These are phyloP conservation scores for Hystrix cristata DNA, from an alignment of 2,113 vertebrate genomes.

Conservation along the genomic window DNA sequence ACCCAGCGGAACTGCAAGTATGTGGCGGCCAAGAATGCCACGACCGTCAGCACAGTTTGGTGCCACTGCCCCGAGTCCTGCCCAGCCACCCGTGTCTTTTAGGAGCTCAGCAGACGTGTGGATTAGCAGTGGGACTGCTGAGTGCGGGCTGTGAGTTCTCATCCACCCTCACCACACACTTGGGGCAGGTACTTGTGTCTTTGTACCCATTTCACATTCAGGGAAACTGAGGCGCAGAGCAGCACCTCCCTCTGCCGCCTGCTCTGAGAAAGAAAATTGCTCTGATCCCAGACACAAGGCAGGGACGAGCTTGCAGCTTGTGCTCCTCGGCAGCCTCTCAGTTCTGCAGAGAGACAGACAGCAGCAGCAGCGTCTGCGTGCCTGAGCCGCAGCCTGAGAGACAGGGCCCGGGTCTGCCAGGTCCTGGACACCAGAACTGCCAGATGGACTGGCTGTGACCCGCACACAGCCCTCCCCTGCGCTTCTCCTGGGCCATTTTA, in stretches of 20 bases:
- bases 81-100: not conserved
- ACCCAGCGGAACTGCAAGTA: not conserved
- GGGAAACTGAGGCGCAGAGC: not conserved
- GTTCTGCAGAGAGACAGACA: not conserved
- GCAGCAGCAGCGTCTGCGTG: fast-evolving
- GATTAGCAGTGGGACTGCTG: not conserved
- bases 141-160: fast-evolving
- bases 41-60: fast-evolving
- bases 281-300: not conserved
- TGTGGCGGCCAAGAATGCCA: fast-evolving
- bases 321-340: not conserved
- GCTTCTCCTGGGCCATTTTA: not conserved
- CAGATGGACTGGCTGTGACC: not conserved
- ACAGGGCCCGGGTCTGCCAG: not conserved
- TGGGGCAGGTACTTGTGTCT: fast-evolving
- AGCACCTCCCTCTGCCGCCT: not conserved
- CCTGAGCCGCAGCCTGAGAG: not conserved
- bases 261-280: not conserved
- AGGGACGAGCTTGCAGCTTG: not conserved
- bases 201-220: not conserved
- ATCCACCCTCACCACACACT: not conserved
- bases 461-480: fast-evolving
- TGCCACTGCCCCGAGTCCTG: fast-evolving
- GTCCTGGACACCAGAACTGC: not conserved
- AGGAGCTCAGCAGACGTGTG: fast-evolving